These are phyloP conservation scores for Myotis lucifugus DNA, from an alignment of 2,113 vertebrate species.

Conservation along the genomic window DNA sequence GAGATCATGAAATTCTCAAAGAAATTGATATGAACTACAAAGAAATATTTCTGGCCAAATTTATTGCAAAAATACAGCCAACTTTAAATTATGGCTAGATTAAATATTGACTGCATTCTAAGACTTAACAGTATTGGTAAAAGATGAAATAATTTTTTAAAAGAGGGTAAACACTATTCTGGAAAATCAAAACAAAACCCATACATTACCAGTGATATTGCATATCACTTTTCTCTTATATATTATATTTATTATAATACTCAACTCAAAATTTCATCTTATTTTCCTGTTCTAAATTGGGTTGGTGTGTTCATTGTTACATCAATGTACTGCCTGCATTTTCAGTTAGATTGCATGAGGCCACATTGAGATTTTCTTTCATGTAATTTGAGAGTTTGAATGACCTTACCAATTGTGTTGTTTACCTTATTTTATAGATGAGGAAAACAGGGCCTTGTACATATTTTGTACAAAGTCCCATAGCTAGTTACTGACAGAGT, in stretches of 20 bases:
- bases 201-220: not conserved
- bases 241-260: not conserved
- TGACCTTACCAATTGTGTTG: conserved; percentile 6
- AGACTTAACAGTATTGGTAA: not conserved
- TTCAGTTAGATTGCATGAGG: not conserved
- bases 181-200: conserved; percentile 37
- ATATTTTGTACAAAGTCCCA: not conserved
- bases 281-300: conserved; percentile 2
- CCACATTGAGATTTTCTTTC: not conserved
- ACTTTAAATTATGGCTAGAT: not conserved
- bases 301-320: not conserved
- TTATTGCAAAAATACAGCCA: not conserved
- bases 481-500: not conserved
- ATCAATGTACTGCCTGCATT: not conserved
- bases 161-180: not conserved
- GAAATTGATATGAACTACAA: conserved; percentile 3
- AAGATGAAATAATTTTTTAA: not conserved
- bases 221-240: not conserved
- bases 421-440: conserved; percentile 56
- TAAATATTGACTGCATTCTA: not conserved
- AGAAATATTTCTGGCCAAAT: conserved; percentile 33
- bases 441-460: not conserved
- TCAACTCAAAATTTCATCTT: not conserved
- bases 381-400: not conserved
- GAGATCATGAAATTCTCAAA: conserved; percentile 2